Base-by-base conservation (phyloP, 2,888 invertebrate species). In the Anthrax anthrax region DNA sequence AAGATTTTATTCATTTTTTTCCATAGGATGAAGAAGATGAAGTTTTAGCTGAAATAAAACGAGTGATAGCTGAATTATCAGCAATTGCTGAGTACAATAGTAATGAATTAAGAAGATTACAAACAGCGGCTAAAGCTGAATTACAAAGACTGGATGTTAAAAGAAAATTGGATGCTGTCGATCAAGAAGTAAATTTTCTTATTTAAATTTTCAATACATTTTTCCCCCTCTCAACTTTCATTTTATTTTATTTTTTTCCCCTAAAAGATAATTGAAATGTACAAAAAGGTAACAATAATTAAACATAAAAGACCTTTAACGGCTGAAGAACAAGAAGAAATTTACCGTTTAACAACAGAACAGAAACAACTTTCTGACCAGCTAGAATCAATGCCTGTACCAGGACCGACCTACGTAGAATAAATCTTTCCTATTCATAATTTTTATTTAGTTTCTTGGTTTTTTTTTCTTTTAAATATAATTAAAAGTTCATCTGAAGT, bases 11-110 rank as follows among this genome's bases (percentile, higher is more conserved):
- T 39, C 19, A 14, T 44, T 14, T 17, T 6, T n/a, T n/a, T n/a
- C n/a, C 43, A 32, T 27, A 49, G 39, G 59, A 59, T 10, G 80
- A 84, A 4, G 84, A 88, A 58, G 90, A 91, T 69, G 94, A 94
- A 67, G 86, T 95, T 57, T 70, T 90, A 52, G 71, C 77, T 12
- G 94, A 94, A 71, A 84, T 95, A 14, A 85, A 86, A 59, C 79
- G 84, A 57, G 89, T 91, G 55, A 87, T 90, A 58, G 78, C 84
- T 48, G 90, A 92, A 66, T 67, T 89, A 17, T 73, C 76, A 43
- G 77, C 80, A 18, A 76, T 89, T 9, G 79, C 87, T 53, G 79
- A 80, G 65, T 86, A 89, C 60, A 95, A 95, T 62, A 76, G 81
- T 51, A 73, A 74, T 23, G 81, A 84, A 58, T 69, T 89, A 18